Evolutionary conservation across 2,888 invertebrate genomes (phyloP), one percentile per base, ranked within the genome.

Genomic region (Diarsia rubi): DNA sequence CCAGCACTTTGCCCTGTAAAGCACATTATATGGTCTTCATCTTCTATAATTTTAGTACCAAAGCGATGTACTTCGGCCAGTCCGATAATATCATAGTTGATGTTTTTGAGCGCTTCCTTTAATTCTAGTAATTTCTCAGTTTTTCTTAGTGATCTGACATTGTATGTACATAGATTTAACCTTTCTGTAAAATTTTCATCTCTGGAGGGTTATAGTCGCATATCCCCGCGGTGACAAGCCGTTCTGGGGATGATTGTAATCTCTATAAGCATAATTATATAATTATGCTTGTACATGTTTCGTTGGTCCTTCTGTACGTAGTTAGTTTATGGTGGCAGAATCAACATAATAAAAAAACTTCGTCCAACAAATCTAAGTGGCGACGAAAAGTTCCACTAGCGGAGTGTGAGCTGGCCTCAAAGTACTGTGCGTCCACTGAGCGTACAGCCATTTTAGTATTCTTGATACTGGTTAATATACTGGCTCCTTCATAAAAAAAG

Each of bases 281-380:
- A n/a, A n/a, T n/a, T n/a, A n/a, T n/a, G n/a, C n/a, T n/a, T n/a
- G n/a, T n/a, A n/a, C n/a, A n/a, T n/a, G n/a, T n/a, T n/a, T n/a
- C n/a, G n/a, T n/a, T n/a, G 42, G n/a, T 27, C 11, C 24, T 54
- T 59, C 8, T 65, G 64, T 52, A 6, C 19, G 6, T 52, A 16
- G 8, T 47, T 31, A 14, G 27, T 47, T 1, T 31, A 12, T 27
- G n/a, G 19, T 42, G 21, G 86, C 77, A 86, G 89, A 88, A 90
- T 89, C 90, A 86, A 71, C 80, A 68, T 90, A 87, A 91, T 89
- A 89, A 91, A 88, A 89, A 89, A 89, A 86, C 81, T 76, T 76
- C 69, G 70, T 60, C 72, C 57, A 81, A 78, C 78, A 75, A 78
- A 86, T 87, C 78, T 84, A 82, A 81, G 79, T 69, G 72, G 16